Evolutionary conservation across 2,797 vertebrate genomes (phyloP).

Genomic region (Epinephelus awoara): DNA sequence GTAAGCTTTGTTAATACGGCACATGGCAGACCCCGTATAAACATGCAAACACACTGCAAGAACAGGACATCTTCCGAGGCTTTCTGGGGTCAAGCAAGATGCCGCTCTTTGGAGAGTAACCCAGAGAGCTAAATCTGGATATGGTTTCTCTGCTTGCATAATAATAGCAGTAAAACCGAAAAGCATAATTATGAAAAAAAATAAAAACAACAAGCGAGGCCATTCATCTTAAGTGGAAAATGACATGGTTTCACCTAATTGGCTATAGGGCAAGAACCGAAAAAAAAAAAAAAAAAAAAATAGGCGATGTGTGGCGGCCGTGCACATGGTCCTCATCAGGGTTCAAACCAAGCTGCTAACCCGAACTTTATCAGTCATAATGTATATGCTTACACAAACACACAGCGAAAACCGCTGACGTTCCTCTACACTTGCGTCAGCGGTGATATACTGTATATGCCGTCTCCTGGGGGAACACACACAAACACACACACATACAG

Average conservation of each 20-base stretch:
- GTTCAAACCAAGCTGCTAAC: conserved; percentile 31
- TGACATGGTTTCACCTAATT: conserved; percentile 59
- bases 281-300: conserved; percentile 19
- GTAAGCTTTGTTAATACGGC: conserved; percentile 20
- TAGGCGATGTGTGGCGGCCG: conserved; percentile 23
- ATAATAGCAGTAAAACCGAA: conserved; percentile 59
- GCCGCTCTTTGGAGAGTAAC: conserved; percentile 27
- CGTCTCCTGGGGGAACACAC: conserved; percentile 20
- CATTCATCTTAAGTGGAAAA: conserved; percentile 71
- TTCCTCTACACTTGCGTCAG: conserved; percentile 13
- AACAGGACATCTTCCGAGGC: conserved; percentile 24
- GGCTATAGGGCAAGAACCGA: conserved; percentile 28
- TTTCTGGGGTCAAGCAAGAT: conserved; percentile 37
- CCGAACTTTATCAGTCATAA: conserved; percentile 39
- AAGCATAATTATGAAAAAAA: conserved; percentile 42
- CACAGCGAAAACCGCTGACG: conserved; percentile 18
- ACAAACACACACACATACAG: not conserved
- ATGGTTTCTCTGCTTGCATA: conserved; percentile 51
- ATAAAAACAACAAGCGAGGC: conserved; percentile 39
- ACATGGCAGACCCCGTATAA: conserved; percentile 13
- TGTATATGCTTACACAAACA: conserved; percentile 12
- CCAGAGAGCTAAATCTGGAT: conserved; percentile 51
- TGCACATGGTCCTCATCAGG: conserved; percentile 39
- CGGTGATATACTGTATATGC: conserved; percentile 10
- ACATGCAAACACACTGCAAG: not conserved